Evolutionary conservation across 2,888 invertebrate species (phyloP), one percentile per base, ranked within the genome.

Genomic region (Drosophila pseudotalamancana): DNA sequence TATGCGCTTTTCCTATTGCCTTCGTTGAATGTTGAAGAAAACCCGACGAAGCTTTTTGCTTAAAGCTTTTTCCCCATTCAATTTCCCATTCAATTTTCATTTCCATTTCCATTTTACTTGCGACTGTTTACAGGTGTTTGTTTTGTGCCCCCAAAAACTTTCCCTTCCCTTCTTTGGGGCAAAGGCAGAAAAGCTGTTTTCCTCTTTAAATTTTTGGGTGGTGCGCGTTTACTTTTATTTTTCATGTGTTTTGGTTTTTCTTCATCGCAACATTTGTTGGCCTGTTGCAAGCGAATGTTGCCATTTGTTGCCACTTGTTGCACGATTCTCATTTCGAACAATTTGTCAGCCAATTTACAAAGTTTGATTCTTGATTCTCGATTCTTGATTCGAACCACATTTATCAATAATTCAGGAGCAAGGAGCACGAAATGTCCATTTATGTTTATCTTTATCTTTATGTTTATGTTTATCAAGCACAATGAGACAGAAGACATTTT

Each of bases 71-170:
- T 43, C 27, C 12, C 18, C 18, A 42, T 73, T 77, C 78, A 62
- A 77, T 71, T 16, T 19, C 39, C 57, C 42, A 1, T 55, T 63
- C 68, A 72, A 57, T 42, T 60, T 67, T 46, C 39, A 72, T 65
- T n/a, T n/a, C n/a, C n/a, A n/a, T n/a, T n/a, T n/a, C n/a, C 18
- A 32, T 23, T 12, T 11, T 21, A 9, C 46, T 39, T 27, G 29
- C 48, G 43, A 51, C 62, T 50, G 62, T 67, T 85, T 87, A 85
- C 83, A 84, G 85, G 88, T 85, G 84, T 85, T 86, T 83, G 74
- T 80, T 86, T 68, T 77, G 78, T 66, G 42, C 43, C 55, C 50
- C 11, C 25, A 8, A 18, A 29, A 18, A 43, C 43, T 67, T n/a
- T n/a, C n/a, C n/a, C n/a, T n/a, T n/a, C n/a, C n/a, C n/a, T 27